Conservation (phyloP, 2,113 vertebrate species). For the Ameiurus melas region DNA sequence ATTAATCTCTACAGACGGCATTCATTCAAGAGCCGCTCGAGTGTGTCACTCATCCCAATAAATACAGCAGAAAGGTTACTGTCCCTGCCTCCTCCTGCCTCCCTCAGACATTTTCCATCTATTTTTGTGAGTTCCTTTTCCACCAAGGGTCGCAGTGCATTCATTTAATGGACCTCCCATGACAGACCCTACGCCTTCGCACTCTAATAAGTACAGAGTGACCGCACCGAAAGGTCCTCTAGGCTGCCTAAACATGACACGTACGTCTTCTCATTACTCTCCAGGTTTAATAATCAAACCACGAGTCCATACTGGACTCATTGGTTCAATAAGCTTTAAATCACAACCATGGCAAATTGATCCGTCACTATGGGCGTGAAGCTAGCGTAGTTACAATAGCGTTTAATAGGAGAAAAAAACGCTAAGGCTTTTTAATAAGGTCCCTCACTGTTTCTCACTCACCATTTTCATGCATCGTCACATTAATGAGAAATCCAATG, state of each 20-base stretch:
- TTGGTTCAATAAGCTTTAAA: not conserved
- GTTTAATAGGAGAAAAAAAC: not conserved
- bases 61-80: slow-evolving; percentile 64
- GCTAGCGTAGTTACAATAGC: not conserved
- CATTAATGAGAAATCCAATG: not conserved
- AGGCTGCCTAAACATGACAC: not conserved
- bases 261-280: slow-evolving; percentile 2
- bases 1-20: slow-evolving; percentile 63
- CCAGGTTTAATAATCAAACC: not conserved
- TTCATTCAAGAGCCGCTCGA: slow-evolving; percentile 60
- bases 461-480: not conserved
- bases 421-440: not conserved
- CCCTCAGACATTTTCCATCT: slow-evolving; percentile 47
- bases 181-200: slow-evolving; percentile 8
- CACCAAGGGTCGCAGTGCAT: slow-evolving; percentile 54
- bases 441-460: not conserved
- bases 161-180: slow-evolving; percentile 60
- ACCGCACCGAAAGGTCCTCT: not conserved
- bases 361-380: not conserved
- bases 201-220: slow-evolving; percentile 11
- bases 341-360: not conserved
- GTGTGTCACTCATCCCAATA: slow-evolving; percentile 60
- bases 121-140: slow-evolving; percentile 32
- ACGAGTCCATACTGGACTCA: not conserved
- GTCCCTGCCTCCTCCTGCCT: slow-evolving; percentile 63